Base-by-base conservation (phyloP, 2,797 vertebrate species). In the Ctenosaura bakeri region DNA sequence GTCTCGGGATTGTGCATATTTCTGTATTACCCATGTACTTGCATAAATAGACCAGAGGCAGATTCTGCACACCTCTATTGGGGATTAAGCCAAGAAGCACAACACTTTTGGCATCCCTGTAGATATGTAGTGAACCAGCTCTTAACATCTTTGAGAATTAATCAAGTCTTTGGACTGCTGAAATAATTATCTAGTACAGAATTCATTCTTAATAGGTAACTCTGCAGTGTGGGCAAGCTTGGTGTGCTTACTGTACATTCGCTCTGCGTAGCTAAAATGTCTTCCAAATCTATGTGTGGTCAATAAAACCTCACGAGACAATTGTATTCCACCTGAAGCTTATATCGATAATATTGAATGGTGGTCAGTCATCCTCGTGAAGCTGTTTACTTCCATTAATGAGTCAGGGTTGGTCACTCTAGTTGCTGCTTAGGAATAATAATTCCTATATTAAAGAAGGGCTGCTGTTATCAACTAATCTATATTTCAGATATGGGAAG, bases 341-440 rank as follows among this genome's bases (percentile, higher is more conserved):
- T 90, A 54, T 54, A 83, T 77, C 73, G 10, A 90, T 87, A 77
- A 83, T 87, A 87, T 90, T 69, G 85, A 87, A 42, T 42, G 86
- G 71, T 87, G 59, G 71, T 90, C 85, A 87, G 85, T 54, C 73
- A 83, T 42, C 71, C 54, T 54, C 42, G 35, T 52, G 32, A 87
- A 71, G 76, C 59, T 90, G 78, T 86, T 90, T 86, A 82, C 85
- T 86, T 90, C 78, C 81, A 54, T 83, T 90, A 76, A 87, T 66
- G 78, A 76, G 56, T 87, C 78, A 64, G 35, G 71, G 59, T 77
- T 83, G 79, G 85, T 62, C 66, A 52, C 56, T 32, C 84, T n/a
- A 59, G 38, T 42, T 90, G 20, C 66, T 76, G n/a, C 56, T 87
- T 62, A 66, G 56, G 71, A 87, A 87, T 69, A 87, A 90, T 87